Percentiles rank a stretch among this genome's conserved stretches.
Evolutionary conservation across 37 sponge, comb jelly and placozoan genomes (phyloP).

Genomic region (Aplysina aerophoba): DNA sequence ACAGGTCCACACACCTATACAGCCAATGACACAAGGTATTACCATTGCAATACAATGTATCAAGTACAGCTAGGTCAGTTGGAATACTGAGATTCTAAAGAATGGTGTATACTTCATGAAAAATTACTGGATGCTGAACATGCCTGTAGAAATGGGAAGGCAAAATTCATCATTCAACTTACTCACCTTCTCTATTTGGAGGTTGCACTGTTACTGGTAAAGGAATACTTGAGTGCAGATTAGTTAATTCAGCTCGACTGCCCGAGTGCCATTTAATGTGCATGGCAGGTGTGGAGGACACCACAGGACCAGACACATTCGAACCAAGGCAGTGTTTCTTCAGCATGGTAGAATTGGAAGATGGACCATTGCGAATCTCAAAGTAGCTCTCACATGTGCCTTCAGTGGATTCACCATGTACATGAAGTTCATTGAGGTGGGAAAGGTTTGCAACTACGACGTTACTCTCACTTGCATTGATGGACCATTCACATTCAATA

Average conservation of each 20-base stretch:
- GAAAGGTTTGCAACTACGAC: not conserved
- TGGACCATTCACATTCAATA: slow-evolving; percentile 12
- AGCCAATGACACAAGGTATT: too few relatives aligned
- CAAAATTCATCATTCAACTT: not conserved
- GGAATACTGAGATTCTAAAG: too few relatives aligned
- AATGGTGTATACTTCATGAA: too few relatives aligned
- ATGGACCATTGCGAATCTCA: not conserved
- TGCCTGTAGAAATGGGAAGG: too few relatives aligned
- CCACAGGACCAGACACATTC: not conserved
- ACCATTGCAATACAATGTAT: too few relatives aligned
- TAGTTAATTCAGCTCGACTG: not conserved
- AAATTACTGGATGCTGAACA: too few relatives aligned
- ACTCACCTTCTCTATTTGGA: not conserved
- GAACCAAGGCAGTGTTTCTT: slow-evolving; percentile 8
- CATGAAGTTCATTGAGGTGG: too few relatives aligned
- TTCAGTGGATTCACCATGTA: not conserved
- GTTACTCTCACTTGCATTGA: not conserved
- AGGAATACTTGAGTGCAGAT: not conserved
- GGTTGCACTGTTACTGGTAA: too few relatives aligned
- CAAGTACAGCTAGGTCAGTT: too few relatives aligned
- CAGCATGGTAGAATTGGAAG: not conserved
- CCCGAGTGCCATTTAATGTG: slow-evolving; percentile 12
- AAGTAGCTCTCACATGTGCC: not conserved
- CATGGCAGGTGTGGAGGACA: not conserved
- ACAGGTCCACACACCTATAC: too few relatives aligned